Base-by-base conservation (phyloP, 2,888 invertebrate genomes). In the Thyatira batis region DNA sequence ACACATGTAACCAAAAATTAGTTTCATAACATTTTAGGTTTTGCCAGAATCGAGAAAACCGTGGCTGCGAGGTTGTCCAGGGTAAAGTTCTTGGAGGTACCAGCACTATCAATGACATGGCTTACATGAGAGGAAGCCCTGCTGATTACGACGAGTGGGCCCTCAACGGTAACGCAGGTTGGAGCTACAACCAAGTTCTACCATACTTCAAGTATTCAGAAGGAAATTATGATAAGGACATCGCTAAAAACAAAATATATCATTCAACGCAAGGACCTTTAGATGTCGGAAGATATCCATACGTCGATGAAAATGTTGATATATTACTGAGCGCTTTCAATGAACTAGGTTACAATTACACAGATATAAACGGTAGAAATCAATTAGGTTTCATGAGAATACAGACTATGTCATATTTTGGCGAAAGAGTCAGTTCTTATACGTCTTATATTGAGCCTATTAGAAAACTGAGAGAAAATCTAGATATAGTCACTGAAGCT, bases 71-170 rank as follows among this genome's bases (percentile, higher is more conserved):
- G 64, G 76, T 91, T 9, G 85, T 91, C 13, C 89, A 88, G 64
- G 91, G 92, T 9, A 73, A 85, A 53, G 88, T 89, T 9, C 76
- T 92, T 3, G 92, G 92, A 57, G 92, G 92, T 8, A 87, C 85
- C 6, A 89, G 90, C 0, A 63, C 85, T 20, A 91, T 92, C 53
- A 92, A 92, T 55, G 87, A 91, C 50, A 85, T 92, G 87, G 89
- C 89, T 4, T 92, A 92, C 66, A 85, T 90, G 72, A 77, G 92
- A 60, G 92, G 92, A 3, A 91, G 84, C 58, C 85, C 89, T 9
- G 89, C 88, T 0, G 92, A 92, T 58, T 92, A 88, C 63, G 90
- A 92, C 25, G 90, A 89, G 61, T 92, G 92, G 92, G 84, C 87
- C 3, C 71, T 86, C 10, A 77, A 73, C 45, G 92, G 90, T 1